phyloP scores from a whole-genome alignment of 2,113 vertebrate genomes.

The western clawed frog (Xenopus tropicalis) region DNA sequence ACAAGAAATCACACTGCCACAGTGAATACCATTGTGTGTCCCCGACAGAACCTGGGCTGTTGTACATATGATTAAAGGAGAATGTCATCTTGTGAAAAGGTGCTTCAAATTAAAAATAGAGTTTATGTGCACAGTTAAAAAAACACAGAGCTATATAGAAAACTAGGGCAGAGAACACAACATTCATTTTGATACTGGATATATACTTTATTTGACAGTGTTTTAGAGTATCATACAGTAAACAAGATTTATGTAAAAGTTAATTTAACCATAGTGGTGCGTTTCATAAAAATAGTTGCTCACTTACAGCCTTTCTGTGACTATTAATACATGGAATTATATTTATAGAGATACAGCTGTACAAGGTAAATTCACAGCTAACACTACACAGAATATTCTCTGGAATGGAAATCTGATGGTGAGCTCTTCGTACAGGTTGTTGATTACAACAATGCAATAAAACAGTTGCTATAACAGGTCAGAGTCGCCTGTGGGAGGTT shows the following conservation, averaged over 20 bases:
- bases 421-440: conserved; percentile 84
- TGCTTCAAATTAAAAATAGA: too few species aligned
- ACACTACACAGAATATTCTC: conserved; percentile 95
- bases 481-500: conserved; percentile 78
- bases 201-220: conserved; percentile 97
- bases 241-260: conserved; percentile 99
- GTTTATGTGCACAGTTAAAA: too few species aligned
- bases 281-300: conserved; percentile 99
- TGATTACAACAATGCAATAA: conserved; percentile 79
- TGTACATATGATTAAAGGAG: too few species aligned
- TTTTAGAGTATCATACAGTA: conserved; percentile 99
- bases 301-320: conserved; percentile 96
- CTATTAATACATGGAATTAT: conserved; percentile 96
- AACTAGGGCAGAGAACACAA: neutral
- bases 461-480: conserved; percentile 75
- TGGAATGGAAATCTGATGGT: conserved; percentile 79
- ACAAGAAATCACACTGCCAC: too few species aligned
- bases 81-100: too few species aligned
- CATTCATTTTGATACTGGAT: conserved; percentile 60
- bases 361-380: conserved; percentile 95
- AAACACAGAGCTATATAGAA: neutral
- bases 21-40: too few species aligned
- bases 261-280: conserved; percentile 98
- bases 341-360: conserved; percentile 97
- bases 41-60: too few species aligned